These are phyloP conservation scores for Elachura formosa DNA, from an alignment of 2,113 vertebrate species.

Conservation along the genomic window DNA sequence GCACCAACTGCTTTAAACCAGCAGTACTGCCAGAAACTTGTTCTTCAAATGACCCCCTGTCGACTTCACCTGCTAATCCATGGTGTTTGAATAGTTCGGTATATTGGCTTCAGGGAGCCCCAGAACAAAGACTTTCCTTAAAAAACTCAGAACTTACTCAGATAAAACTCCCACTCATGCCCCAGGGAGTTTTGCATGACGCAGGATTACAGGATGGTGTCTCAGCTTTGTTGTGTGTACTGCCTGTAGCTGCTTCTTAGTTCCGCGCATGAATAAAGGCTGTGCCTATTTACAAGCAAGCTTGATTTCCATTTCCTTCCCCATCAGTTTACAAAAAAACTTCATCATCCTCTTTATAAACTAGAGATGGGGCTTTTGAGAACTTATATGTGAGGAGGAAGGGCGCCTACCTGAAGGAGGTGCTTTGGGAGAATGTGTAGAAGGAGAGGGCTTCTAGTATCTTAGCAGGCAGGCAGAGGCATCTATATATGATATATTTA, in stretches of 20 bases:
- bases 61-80: not conserved
- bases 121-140: conserved; percentile 40
- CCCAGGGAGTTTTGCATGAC: conserved; percentile 41
- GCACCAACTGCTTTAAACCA: not conserved
- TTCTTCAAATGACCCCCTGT: conserved; percentile 25
- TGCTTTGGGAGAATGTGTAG: not conserved
- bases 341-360: not conserved
- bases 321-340: not conserved
- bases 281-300: not conserved
- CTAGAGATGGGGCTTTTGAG: not conserved
- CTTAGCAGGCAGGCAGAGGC: not conserved
- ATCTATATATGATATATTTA: not conserved
- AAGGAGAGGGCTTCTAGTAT: not conserved
- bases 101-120: not conserved
- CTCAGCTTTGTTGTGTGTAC: not conserved
- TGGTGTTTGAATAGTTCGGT: not conserved
- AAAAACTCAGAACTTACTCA: conserved; percentile 20
- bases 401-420: not conserved
- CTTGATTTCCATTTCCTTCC: not conserved
- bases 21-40: not conserved
- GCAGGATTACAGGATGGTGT: conserved; percentile 19
- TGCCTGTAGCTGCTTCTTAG: not conserved
- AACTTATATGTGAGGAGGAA: not conserved
- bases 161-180: conserved; percentile 44
- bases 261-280: conserved; percentile 4